A percentile compares a stretch with the other conserved stretches of the same genome.
Conservation (phyloP, 2,113 vertebrate species). For the Mormyrus iriodes region DNA sequence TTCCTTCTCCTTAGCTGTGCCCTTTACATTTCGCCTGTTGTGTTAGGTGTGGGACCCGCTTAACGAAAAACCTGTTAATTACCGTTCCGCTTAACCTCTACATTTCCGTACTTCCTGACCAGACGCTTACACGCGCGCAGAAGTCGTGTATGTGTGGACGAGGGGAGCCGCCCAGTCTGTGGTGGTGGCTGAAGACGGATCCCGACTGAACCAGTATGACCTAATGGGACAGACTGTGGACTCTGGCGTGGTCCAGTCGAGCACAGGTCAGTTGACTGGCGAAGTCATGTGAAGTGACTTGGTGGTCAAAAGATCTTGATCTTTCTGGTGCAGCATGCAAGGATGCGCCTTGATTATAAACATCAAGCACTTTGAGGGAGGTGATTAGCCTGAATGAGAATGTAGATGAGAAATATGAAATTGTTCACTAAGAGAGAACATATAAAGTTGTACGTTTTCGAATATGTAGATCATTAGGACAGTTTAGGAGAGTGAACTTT, state of each 20-base stretch:
- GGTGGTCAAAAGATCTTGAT: background rate
- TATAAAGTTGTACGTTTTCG: background rate
- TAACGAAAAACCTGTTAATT: background rate
- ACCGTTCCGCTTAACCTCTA: background rate
- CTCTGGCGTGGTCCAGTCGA: slow-evolving; percentile 93
- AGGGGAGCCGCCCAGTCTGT: slow-evolving; percentile 86
- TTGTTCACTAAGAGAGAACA: background rate
- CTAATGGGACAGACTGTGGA: slow-evolving; percentile 92
- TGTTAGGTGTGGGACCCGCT: background rate
- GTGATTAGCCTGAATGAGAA: slow-evolving; percentile 38
- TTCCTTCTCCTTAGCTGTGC: no score
- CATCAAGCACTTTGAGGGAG: background rate
- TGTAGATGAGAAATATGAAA: background rate
- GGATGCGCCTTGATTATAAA: slow-evolving; percentile 22
- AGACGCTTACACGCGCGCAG: slow-evolving; percentile 95
- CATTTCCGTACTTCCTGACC: slow-evolving; percentile 19
- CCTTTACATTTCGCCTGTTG: background rate
- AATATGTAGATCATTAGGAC: background rate
- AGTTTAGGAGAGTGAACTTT: background rate
- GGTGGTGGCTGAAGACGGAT: slow-evolving; percentile 94
- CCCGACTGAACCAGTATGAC: slow-evolving; percentile 93
- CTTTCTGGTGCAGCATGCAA: background rate
- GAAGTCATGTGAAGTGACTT: background rate
- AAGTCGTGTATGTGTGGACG: slow-evolving; percentile 95
- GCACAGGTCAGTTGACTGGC: slow-evolving; percentile 72